phyloP scores from a whole-genome alignment of 2,113 vertebrate species.

The Trematomus loennbergii region DNA sequence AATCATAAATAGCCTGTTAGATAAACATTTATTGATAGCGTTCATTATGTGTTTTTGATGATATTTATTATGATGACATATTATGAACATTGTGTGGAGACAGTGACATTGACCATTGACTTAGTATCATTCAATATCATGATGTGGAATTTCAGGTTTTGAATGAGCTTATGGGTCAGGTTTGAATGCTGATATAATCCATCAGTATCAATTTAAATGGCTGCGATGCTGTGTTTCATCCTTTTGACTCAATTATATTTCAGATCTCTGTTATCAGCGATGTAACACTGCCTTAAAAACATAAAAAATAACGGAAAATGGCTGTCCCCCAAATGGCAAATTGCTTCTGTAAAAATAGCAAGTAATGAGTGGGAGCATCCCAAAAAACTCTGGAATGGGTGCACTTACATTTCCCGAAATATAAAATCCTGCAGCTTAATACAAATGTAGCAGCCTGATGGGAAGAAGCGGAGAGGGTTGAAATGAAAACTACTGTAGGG shows the following conservation, averaged over 20 bases:
- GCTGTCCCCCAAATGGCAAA: not conserved
- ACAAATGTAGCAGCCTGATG: not conserved
- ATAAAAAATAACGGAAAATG: not conserved
- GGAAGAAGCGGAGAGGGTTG: not conserved
- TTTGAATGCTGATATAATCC: not conserved
- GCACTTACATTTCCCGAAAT: not conserved
- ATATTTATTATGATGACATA: not conserved
- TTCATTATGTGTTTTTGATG: not conserved
- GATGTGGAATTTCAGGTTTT: not conserved
- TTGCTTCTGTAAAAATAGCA: conserved; percentile 5
- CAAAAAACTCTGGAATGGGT: not conserved
- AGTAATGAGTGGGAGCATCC: not conserved
- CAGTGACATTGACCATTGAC: not conserved
- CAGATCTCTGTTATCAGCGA: not conserved
- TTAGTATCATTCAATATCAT: not conserved
- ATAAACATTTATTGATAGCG: not conserved
- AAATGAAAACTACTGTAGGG: not conserved
- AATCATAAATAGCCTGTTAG: not conserved
- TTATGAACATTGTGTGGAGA: not conserved
- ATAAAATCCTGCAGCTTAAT: not conserved
- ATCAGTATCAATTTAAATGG: not conserved
- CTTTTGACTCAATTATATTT: no score
- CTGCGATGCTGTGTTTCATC: no score
- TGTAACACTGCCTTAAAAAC: not conserved
- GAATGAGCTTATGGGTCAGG: no score